Percentiles rank a stretch among this genome's conserved stretches.
These are phyloP conservation scores for Fragum fragum DNA, from an alignment of 2,888 invertebrate species.

Conservation along the genomic window DNA sequence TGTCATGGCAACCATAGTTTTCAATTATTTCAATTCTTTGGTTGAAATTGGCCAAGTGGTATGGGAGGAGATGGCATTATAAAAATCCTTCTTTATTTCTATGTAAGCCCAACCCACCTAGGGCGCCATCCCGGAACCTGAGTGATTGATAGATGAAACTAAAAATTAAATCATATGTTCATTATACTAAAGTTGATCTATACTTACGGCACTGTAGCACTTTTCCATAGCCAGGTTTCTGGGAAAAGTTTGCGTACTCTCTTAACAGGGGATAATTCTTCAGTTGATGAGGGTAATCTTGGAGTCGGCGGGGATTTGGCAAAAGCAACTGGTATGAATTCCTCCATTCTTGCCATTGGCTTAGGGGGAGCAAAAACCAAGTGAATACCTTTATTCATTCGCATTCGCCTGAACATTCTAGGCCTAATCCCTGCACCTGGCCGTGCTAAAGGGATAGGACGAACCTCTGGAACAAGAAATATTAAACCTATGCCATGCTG, in stretches of 20 bases:
- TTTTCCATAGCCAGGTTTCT: slow-evolving; percentile 92
- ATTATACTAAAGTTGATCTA: no score
- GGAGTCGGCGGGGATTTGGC: neutral
- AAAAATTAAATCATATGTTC: no score
- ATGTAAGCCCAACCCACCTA: no score
- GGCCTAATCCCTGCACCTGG: neutral
- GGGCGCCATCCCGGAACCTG: no score
- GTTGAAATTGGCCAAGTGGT: no score
- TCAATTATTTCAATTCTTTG: no score
- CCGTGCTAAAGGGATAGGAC: neutral
- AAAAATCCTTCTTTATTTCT: no score
- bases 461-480: no score
- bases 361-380: neutral
- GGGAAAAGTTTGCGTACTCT: slow-evolving; percentile 88
- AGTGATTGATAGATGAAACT: no score
- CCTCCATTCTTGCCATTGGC: neutral
- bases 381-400: neutral
- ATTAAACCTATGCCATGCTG: no score
- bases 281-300: neutral
- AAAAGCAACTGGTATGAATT: neutral
- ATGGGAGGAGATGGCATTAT: no score
- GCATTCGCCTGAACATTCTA: neutral
- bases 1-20: no score
- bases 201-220: slow-evolving; percentile 87
- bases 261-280: slow-evolving; percentile 19